Base-by-base conservation (phyloP, 2,113 vertebrate genomes). In the Heterotilapia buettikoferi region DNA sequence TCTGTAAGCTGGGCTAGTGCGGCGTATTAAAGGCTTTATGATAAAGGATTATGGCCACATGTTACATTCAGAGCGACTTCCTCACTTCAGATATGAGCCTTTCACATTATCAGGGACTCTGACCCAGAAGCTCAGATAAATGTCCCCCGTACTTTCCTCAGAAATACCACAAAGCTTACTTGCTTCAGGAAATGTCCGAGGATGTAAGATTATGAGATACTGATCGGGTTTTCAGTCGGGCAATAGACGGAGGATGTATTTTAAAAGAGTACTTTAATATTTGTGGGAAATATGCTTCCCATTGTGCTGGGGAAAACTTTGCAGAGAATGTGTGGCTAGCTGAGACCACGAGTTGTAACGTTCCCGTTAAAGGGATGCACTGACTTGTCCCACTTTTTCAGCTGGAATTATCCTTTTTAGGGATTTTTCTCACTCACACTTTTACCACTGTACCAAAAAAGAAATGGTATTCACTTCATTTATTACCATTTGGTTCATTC, bases 11-110 rank as follows among this genome's bases (percentile, higher is more conserved):
- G 40, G 13, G 83, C 68, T 36, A 9, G 78, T 12, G 8, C 7
- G 2, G 26, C 53, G 76, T 29, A 43, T 90, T 83, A 83, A 82
- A 52, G 79, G 84, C 80, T 92, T 86, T 45, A 79, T 87, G 71
- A 54, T 71, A 9, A 84, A 80, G 88, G 92, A 85, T 93, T 92
- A 86, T 80, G 61, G 57, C n/a, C 31, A 36, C 29, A 87, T 40
- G 57, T 92, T 76, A 87, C 80, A 86, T 43, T 24, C 29, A 1
- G 19, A 89, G 66, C 52, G 3, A 6, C 79, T 78, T 61, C 40
- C 84, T 36, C 56, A 38, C 68, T 19, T 16, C 19, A 78, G 13
- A 83, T 82, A 71, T 82, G 56, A 61, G 47, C 61, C 71, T 76
- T 13, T 24, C 26, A 33, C 5, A 4, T 38, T 79, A 79, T 85